Evolutionary conservation across 2,113 vertebrate species (phyloP).

Genomic region (Istiophorus platypterus): DNA sequence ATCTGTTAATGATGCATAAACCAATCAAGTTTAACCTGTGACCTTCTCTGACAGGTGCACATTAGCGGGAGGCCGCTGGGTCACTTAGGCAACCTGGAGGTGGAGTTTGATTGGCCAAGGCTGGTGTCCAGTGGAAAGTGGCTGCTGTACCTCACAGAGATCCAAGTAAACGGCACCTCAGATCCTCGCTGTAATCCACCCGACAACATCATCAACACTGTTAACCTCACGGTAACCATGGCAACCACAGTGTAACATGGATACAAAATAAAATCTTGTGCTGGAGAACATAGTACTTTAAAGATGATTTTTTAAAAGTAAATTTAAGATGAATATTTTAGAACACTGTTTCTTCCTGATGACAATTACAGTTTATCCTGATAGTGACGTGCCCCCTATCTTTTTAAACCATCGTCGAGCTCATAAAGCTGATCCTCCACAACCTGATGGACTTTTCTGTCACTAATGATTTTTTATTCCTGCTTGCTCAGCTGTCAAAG

Average conservation of each 20-base stretch:
- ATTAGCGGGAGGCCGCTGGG: conserved; percentile 83
- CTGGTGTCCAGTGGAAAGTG: conserved; percentile 91
- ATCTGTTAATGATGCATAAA: no score
- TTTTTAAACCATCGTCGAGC: no score
- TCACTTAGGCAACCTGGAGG: conserved; percentile 82
- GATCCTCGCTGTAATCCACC: conserved; percentile 82
- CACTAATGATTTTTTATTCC: not conserved
- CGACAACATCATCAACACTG: conserved; percentile 86
- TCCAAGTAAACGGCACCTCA: conserved; percentile 78
- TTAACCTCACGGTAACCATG: conserved; percentile 56
- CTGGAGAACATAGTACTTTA: no score
- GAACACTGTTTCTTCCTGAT: no score
- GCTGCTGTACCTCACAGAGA: conserved; percentile 91
- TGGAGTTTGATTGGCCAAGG: conserved; percentile 92
- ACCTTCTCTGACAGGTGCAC: conserved; percentile 81
- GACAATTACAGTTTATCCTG: not conserved
- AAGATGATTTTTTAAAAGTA: no score
- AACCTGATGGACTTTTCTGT: no score
- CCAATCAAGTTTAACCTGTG: not conserved
- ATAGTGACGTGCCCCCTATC: not conserved
- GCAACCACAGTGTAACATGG: not conserved
- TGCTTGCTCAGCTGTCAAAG: conserved; percentile 46
- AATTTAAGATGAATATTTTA: no score
- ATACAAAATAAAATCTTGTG: not conserved
- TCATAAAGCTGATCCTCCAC: not conserved